A percentile compares a stretch with the other conserved stretches of the same genome.
phyloP scores from a whole-genome alignment of 2,113 vertebrate species.

The Cheilinus undulatus region DNA sequence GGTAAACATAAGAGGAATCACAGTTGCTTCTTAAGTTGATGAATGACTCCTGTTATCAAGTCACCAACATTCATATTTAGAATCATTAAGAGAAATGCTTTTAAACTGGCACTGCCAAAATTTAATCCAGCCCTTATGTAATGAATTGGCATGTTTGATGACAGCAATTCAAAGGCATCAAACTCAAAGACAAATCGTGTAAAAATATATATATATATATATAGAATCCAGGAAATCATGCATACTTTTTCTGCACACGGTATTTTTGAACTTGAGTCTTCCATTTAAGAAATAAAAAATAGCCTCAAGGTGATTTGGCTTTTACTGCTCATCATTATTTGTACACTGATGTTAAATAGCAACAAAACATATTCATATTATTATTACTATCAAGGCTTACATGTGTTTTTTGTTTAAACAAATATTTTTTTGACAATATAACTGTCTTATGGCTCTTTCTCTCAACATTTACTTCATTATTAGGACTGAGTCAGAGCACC shows the following conservation, averaged over 20 bases:
- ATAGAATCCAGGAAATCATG: too few species aligned
- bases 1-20: constrained; percentile 34
- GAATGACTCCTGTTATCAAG: constrained; percentile 34
- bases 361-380: too few species aligned
- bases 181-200: background rate
- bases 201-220: too few species aligned
- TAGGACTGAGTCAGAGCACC: background rate
- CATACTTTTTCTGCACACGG: background rate
- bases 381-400: too few species aligned
- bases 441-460: too few species aligned
- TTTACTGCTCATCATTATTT: background rate
- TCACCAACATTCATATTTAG: constrained; percentile 34
- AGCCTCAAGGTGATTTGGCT: background rate
- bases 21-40: constrained; percentile 28
- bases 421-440: too few species aligned
- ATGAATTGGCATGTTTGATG: constrained; percentile 11
- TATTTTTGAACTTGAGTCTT: background rate
- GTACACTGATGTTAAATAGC: background rate
- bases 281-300: background rate
- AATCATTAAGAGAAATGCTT: background rate
- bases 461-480: background rate
- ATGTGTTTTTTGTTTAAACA: too few species aligned
- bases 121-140: constrained; percentile 14
- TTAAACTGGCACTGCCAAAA: constrained; percentile 2
- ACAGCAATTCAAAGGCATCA: background rate